Evolutionary conservation across 2,113 vertebrate genomes (phyloP), one percentile per base, ranked within the genome.

Genomic region (Bubo blakistoni): DNA sequence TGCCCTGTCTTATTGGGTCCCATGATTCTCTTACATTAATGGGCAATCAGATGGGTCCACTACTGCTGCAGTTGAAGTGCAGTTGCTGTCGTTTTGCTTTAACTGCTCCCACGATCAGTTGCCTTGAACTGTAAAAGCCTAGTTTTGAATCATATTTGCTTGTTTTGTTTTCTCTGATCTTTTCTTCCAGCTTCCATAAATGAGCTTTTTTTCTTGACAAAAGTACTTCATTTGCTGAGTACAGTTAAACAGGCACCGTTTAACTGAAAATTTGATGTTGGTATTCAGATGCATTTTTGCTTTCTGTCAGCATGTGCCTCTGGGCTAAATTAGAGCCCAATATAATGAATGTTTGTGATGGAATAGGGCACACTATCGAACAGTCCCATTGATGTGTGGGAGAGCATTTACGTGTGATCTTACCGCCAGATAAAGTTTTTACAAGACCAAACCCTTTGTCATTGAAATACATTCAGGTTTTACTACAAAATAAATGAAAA

Each of bases 391-490:
- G 82, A 78, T 3, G 4, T 84, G 38, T 52, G 17, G 19, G 24
- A 81, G 52, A 84, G 44, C 10, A 32, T 83, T 92, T 86, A 65
- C 0, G 1, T 84, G 34, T 61, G 72, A 79, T 92, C 72, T 74
- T 81, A 47, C 26, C 67, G 49, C 19, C n/a, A 77, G 76, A 90
- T 93, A 59, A 88, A 67, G 29, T 63, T 93, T 97, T 90, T 93
- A 86, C 63, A 96, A 83, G 58, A 94, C 13, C 17, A 86, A 36
- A 73, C 9, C 20, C 32, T 90, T 86, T 70, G 62, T 82, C n/a
- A 63, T 59, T 86, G 59, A 93, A 86, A 92, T 71, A 46, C 27
- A 49, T 81, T 49, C 47, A 2, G 3, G 30, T 66, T 94, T 93
- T 80, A 70, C 16, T 63, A 30, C 6, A 63, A 66, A 74, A 78